Evolutionary conservation across 2,797 vertebrate genomes (phyloP).

Genomic region (Leptatherina wallacei): DNA sequence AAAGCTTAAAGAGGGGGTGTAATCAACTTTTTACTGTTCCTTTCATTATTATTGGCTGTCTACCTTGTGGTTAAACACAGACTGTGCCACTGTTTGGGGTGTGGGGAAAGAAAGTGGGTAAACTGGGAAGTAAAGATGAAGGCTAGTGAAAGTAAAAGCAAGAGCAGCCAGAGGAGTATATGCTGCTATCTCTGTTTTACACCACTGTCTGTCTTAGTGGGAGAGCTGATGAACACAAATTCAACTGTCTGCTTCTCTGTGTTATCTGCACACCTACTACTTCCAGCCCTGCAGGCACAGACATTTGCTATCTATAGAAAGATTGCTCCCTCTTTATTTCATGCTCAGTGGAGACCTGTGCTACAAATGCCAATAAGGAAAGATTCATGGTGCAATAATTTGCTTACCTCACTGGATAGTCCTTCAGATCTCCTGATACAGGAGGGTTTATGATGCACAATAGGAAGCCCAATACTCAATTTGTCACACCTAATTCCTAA

Average conservation of each 20-base stretch:
- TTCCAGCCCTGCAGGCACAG: conserved; percentile 54
- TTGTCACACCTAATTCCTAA: conserved; percentile 53
- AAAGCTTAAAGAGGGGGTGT: not conserved
- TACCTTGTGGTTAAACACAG: not conserved
- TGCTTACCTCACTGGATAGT: conserved; percentile 30
- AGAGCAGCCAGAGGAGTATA: conserved; percentile 52
- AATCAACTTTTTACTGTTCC: not conserved
- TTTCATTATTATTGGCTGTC: not conserved
- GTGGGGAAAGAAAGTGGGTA: not conserved
- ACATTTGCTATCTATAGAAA: conserved; percentile 56
- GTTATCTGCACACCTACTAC: conserved; percentile 51
- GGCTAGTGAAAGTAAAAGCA: conserved; percentile 31
- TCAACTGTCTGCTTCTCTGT: conserved; percentile 37
- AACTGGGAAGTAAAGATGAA: conserved; percentile 35
- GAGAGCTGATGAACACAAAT: conserved; percentile 59
- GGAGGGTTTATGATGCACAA: conserved; percentile 28
- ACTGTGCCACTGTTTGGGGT: conserved; percentile 2
- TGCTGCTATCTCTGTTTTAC: conserved; percentile 48
- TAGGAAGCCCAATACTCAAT: conserved; percentile 36
- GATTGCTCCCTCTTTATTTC: conserved; percentile 42
- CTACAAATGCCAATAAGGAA: conserved; percentile 50
- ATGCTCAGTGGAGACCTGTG: conserved; percentile 35
- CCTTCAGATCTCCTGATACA: conserved; percentile 31
- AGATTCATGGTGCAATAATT: conserved; percentile 36
- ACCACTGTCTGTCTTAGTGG: conserved; percentile 43